phyloP scores from a whole-genome alignment of 2,888 invertebrate genomes.

The Bombylius major region DNA sequence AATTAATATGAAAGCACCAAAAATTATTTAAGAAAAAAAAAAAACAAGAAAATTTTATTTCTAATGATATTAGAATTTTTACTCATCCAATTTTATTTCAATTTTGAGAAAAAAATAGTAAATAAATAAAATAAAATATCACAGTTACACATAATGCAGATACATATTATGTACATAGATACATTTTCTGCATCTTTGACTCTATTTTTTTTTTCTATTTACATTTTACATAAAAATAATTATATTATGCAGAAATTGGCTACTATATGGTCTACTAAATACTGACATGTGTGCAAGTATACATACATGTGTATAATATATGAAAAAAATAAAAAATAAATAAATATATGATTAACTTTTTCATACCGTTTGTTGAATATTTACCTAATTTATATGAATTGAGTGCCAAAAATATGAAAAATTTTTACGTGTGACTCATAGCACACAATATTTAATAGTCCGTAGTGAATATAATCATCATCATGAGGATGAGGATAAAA shows the following conservation, averaged over 20 bases:
- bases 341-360: background rate
- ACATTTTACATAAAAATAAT: background rate
- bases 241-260: background rate
- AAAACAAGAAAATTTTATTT: no score
- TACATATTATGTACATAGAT: no score
- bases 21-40: no score
- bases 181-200: no score
- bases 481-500: no score
- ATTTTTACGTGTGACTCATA: background rate
- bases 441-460: background rate
- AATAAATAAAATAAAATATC: background rate
- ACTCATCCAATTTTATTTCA: no score
- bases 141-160: no score
- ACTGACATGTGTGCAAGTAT: background rate
- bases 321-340: no score
- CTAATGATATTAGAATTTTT: no score
- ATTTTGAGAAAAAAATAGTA: background rate
- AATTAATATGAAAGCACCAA: no score
- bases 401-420: conserved; percentile 19
- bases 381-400: conserved; percentile 17
- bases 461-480: background rate
- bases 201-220: no score
- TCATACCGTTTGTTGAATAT: background rate
- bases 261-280: background rate
- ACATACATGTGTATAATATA: no score